phyloP scores from a whole-genome alignment of 2,888 invertebrate species.

The Chrysotoxum bicinctum region DNA sequence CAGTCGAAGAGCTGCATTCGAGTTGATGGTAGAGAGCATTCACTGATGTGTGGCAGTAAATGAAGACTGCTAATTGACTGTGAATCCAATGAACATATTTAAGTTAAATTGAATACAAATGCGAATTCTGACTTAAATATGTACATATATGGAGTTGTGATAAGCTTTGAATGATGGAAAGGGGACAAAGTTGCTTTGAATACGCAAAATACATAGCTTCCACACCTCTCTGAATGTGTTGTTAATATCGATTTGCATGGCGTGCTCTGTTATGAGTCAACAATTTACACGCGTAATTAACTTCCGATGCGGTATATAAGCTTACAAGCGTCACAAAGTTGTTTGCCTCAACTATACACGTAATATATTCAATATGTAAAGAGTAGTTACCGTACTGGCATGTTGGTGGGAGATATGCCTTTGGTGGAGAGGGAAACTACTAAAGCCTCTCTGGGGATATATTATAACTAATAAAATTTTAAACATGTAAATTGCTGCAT shows the following conservation, averaged over 20 bases:
- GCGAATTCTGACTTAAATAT: constrained; percentile 21
- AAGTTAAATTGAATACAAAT: constrained; percentile 57
- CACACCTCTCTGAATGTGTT: constrained; percentile 2
- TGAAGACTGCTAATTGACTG: constrained; percentile 54
- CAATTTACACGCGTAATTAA: constrained; percentile 55
- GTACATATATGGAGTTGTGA: background rate
- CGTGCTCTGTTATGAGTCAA: constrained; percentile 45
- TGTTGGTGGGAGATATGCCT: background rate
- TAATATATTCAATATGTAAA: background rate
- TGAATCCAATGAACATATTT: constrained; percentile 51
- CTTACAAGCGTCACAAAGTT: constrained; percentile 33
- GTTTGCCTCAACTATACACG: background rate
- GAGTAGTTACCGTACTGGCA: background rate
- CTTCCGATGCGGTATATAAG: constrained; percentile 9
- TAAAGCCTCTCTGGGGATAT: background rate
- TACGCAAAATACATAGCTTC: constrained; percentile 37
- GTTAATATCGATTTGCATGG: constrained; percentile 49
- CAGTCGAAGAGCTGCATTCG: background rate
- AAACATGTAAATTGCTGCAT: background rate
- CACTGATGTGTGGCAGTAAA: constrained; percentile 8
- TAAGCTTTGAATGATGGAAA: background rate
- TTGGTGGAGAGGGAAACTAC: background rate
- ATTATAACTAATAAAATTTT: constrained; percentile 17
- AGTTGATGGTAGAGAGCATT: background rate
- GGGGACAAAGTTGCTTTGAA: background rate